Conservation (phyloP, 2,113 vertebrate species). For the Cochlearius cochlearius region DNA sequence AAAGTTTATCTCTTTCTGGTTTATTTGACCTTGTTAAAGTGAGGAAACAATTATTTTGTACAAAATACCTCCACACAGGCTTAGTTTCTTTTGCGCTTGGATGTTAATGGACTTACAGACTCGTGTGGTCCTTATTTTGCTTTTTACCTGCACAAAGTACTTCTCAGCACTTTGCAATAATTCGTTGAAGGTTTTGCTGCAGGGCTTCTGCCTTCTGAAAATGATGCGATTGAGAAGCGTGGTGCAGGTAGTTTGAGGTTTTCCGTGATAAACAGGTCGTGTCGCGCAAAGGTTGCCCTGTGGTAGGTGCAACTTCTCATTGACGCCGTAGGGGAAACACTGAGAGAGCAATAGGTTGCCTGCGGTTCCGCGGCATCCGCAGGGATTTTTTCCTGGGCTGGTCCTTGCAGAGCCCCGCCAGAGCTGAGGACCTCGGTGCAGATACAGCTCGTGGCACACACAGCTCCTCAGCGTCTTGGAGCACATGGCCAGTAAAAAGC, state of each 20-base stretch:
- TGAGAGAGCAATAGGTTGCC: not conserved
- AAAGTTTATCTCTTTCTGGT: slow-evolving; percentile 10
- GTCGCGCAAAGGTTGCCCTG: not conserved
- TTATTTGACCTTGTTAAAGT: slow-evolving; percentile 21
- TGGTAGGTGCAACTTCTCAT: not conserved
- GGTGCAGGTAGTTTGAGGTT: not conserved
- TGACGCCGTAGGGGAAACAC: not conserved
- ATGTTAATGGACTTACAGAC: slow-evolving; percentile 23
- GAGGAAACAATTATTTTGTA: slow-evolving; percentile 41
- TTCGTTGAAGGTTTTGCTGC: slow-evolving; percentile 35
- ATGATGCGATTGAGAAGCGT: not conserved
- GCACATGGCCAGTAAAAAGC: not conserved
- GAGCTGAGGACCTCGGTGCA: not conserved
- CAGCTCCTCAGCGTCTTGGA: not conserved
- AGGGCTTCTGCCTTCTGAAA: slow-evolving; percentile 44
- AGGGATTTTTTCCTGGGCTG: not conserved
- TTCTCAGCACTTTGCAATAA: slow-evolving; percentile 62
- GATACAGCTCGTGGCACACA: too few species aligned
- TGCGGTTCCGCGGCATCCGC: not conserved
- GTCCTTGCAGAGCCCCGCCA: not conserved
- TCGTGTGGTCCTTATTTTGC: slow-evolving; percentile 18
- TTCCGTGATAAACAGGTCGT: not conserved
- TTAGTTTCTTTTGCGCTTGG: slow-evolving; percentile 14
- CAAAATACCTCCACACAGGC: not conserved
- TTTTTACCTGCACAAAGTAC: slow-evolving; percentile 45